These are phyloP conservation scores for Tachuris rubrigastra DNA, from an alignment of 2,113 vertebrate genomes.

Conservation along the genomic window DNA sequence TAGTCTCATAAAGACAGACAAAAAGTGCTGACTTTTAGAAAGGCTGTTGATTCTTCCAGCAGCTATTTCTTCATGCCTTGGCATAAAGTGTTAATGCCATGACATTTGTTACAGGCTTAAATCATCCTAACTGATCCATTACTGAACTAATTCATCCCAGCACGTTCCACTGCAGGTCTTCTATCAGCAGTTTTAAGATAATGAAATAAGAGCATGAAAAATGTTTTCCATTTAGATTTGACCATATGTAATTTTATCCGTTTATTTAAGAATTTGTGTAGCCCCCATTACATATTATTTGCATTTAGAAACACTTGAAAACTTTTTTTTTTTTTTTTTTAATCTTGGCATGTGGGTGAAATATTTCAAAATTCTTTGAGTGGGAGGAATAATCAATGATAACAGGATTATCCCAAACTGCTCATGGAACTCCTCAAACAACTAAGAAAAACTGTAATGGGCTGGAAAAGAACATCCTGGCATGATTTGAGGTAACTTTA, in stretches of 20 bases:
- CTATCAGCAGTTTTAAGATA: slow-evolving; percentile 36
- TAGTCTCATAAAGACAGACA: slow-evolving; percentile 42
- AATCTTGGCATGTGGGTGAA: neutral
- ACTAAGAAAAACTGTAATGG: neutral
- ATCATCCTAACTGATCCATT: slow-evolving; percentile 54
- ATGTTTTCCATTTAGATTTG: neutral
- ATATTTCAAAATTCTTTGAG: neutral
- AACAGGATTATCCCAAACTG: neutral
- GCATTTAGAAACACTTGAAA: neutral
- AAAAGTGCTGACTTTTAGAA: slow-evolving; percentile 61
- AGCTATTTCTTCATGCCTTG: slow-evolving; percentile 33
- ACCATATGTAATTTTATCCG: neutral
- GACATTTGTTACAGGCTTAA: slow-evolving; percentile 64
- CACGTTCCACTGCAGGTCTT: neutral
- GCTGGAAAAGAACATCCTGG: neutral
- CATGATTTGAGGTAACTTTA: neutral
- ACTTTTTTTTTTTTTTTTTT: neutral
- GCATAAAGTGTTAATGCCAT: slow-evolving; percentile 62
- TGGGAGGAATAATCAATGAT: neutral
- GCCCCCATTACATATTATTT: neutral
- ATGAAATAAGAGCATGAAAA: neutral
- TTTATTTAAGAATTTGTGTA: neutral
- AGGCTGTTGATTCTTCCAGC: slow-evolving; percentile 31
- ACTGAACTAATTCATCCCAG: slow-evolving; percentile 35
- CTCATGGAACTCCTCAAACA: neutral